phyloP scores from a whole-genome alignment of 2,797 vertebrate genomes.

The Naso thynnoides region DNA sequence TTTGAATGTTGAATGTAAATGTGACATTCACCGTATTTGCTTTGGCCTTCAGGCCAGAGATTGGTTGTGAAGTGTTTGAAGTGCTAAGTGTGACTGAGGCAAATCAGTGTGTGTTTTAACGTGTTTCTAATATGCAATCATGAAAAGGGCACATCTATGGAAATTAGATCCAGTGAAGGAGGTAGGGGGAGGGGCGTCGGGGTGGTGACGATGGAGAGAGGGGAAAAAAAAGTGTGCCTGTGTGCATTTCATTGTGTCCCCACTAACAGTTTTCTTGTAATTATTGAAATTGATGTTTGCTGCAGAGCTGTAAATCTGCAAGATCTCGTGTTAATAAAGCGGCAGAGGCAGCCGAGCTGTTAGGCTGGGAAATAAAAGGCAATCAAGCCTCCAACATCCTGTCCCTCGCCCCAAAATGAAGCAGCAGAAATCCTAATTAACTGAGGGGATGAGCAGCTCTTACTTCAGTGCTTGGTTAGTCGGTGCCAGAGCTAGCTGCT shows the following conservation, averaged over 20 bases:
- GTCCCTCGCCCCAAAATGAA: constrained; percentile 79
- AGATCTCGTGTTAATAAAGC: constrained; percentile 83
- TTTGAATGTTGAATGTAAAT: constrained; percentile 67
- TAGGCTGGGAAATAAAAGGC: constrained; percentile 84
- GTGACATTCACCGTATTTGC: constrained; percentile 71
- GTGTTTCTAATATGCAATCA: constrained; percentile 77
- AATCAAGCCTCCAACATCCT: constrained; percentile 85
- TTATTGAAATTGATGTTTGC: constrained; percentile 87
- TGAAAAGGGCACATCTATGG: constrained; percentile 77
- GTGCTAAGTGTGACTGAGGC: constrained; percentile 71
- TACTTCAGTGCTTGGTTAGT: constrained; percentile 60
- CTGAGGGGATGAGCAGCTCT: constrained; percentile 76
- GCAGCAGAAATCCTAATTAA: constrained; percentile 88
- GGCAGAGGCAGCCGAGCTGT: constrained; percentile 72
- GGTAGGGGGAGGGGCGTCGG: constrained; percentile 37
- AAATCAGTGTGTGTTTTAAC: constrained; percentile 77
- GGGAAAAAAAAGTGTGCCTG: not conserved
- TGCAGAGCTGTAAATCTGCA: constrained; percentile 81
- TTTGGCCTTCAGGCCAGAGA: constrained; percentile 62
- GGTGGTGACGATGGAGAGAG: constrained; percentile 35
- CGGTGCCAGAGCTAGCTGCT: constrained; percentile 58
- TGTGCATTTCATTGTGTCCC: constrained; percentile 71
- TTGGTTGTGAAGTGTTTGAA: constrained; percentile 61
- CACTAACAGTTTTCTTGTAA: constrained; percentile 83
- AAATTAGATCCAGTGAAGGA: constrained; percentile 64